These are phyloP conservation scores for Acanthosepion pharaonis DNA, from an alignment of 2,888 invertebrate species.

Conservation along the genomic window DNA sequence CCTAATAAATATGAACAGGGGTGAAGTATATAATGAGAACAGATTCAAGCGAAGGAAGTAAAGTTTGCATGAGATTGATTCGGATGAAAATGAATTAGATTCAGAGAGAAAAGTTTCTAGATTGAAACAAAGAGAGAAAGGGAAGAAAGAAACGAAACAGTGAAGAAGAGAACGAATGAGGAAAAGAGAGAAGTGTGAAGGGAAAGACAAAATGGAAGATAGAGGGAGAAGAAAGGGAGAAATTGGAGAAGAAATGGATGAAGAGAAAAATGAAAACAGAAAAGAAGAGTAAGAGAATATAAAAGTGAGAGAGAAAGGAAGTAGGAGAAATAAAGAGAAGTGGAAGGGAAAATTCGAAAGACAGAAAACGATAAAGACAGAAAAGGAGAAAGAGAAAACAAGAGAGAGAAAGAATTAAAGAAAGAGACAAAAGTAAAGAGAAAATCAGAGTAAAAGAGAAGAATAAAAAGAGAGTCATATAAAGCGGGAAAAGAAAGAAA, in stretches of 20 bases:
- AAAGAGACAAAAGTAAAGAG: not conserved
- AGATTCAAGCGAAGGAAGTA: too few species aligned
- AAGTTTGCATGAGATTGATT: too few species aligned
- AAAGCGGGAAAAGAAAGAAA: not conserved
- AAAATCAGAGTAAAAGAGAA: not conserved
- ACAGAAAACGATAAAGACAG: not conserved
- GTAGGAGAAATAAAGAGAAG: not conserved
- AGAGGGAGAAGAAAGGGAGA: not conserved
- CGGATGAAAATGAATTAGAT: too few species aligned
- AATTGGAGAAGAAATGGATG: too few species aligned
- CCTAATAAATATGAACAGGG: too few species aligned
- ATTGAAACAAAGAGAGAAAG: not conserved
- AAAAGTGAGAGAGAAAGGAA: not conserved
- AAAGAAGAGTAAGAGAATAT: not conserved
- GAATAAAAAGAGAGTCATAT: not conserved
- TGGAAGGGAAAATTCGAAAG: not conserved
- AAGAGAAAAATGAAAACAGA: too few species aligned
- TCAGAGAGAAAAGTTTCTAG: too few species aligned
- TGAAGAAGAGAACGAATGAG: not conserved
- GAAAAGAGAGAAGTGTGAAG: not conserved
- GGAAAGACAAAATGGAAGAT: not conserved
- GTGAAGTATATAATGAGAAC: too few species aligned
- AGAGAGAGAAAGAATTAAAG: not conserved
- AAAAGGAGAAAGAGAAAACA: too few species aligned
- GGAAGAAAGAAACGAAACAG: not conserved